Base-by-base conservation (phyloP, 1,140 invertebrate genomes). In the Bombus huntii region DNA sequence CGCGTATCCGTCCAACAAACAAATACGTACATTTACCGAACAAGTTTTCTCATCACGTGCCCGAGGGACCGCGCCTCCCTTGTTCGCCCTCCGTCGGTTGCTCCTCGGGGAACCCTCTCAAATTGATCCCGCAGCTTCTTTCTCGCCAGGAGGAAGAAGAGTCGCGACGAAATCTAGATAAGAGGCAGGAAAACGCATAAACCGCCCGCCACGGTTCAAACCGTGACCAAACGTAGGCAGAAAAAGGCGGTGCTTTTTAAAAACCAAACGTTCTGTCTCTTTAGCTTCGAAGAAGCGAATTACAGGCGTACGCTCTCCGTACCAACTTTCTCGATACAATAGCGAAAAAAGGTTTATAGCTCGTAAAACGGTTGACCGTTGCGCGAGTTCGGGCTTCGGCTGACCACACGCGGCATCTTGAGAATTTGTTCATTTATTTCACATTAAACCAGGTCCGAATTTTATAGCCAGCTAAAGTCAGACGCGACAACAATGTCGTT, bases 371-470 rank as follows among this genome's bases (percentile, higher is more conserved):
- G 71, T 34, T 47, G 62, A 81, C 83, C 53, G 81, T 77, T 86
- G 72, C 82, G 37, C 62, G 65, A 47, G 22, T 62, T 39, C 34
- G 31, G 34, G 18, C 34, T 34, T n/a, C 70, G 42, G 65, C 4
- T 73, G 65, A 76, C 84, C 87, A 31, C 88, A 79, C 87, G 87
- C 83, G 73, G 88, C 78, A 84, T 79, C 78, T 73, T 34, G 37
- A 57, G 88, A 89, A 89, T 85, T 76, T 81, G 66, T 89, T 90
- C 84, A 81, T 88, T 78, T 75, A 88, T 88, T 76, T 77, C 88
- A 4, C 87, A 81, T 90, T 87, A 88, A 83, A 84, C 70, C 85
- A 62, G 42, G 65, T n/a, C 59, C 57, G 62, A 88, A 86, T 87
- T 87, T 90, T 90, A 90, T 74, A 39, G 81, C 81, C 87, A 57